Evolutionary conservation across 1,140 invertebrate genomes (phyloP), one percentile per base, ranked within the genome.

Genomic region (Dinothrombium tinctorium): DNA sequence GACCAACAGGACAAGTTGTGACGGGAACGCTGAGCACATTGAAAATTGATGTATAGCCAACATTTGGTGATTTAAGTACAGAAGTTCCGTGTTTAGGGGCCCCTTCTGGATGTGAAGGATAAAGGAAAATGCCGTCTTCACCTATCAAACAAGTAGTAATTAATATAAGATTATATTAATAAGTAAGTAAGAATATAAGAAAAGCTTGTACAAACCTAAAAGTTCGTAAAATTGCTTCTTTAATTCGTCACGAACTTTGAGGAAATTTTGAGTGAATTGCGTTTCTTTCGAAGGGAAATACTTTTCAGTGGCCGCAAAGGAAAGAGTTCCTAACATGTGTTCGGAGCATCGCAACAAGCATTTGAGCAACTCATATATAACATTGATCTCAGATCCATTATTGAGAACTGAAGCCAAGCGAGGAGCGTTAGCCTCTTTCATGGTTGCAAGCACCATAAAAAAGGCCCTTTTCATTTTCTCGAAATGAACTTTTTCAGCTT

Each of bases 51-150:
- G 78, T 86, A 55, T 90, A 86, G 5, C 69, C 66, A 59, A 87
- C 87, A 59, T 90, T 87, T 51, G 69, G 77, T 1, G 79, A 72
- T 41, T 75, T 69, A 1, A 80, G 58, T 47, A 81, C 65, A 19
- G 76, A 66, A 33, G 75, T 68, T 52, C 76, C 72, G 60, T 94
- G 86, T 54, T 82, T 80, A 5, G 72, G 73, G 1, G 86, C 82
- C 20, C 75, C 58, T 14, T 62, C 64, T 1, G 84, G 79, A 42
- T 73, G 71, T 2, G 75, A 72, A 0, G 48, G 44, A 9, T 25
- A 36, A 15, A 50, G 15, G 9, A 44, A 21, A 7, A 95, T 69
- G 0, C 78, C 81, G 59, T 86, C 67, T 3, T 73, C 71, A 7
- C 26, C 47, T 3, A 53, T 11, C 90, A 61, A 26, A 21, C 17